phyloP scores from a whole-genome alignment of 2,113 vertebrate genomes.

The Rhea pennata region DNA sequence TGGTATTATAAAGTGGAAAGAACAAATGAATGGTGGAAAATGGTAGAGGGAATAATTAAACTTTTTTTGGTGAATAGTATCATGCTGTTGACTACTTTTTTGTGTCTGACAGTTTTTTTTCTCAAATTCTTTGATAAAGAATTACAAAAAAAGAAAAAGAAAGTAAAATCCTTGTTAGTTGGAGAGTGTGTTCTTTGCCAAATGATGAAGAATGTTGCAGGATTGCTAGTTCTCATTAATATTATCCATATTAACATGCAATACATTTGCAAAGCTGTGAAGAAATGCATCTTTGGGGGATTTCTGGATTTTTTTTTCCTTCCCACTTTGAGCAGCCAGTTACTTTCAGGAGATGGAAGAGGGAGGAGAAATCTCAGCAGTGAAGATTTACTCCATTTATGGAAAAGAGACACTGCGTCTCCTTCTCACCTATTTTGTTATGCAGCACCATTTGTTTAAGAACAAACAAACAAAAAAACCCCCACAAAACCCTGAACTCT shows the following conservation, averaged over 20 bases:
- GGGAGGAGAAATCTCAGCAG: neutral
- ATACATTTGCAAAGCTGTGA: neutral
- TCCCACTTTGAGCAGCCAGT: neutral
- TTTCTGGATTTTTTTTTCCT: neutral
- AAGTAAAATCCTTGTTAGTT: neutral
- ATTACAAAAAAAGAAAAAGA: no score
- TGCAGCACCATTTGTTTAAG: neutral
- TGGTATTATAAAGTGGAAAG: neutral
- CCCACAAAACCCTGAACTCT: neutral
- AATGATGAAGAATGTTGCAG: neutral
- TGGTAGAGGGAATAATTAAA: neutral
- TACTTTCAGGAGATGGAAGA: neutral
- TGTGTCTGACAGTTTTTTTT: neutral
- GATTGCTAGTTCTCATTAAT: neutral
- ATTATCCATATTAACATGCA: neutral
- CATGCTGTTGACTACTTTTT: neutral
- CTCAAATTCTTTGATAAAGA: neutral
- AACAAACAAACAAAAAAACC: no score
- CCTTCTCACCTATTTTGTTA: fast-evolving
- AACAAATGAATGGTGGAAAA: neutral
- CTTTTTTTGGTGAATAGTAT: neutral
- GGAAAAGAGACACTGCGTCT: neutral
- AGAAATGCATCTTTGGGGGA: neutral
- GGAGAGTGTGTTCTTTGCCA: neutral
- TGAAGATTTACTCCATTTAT: neutral